These are phyloP conservation scores for Strix occidentalis DNA, from an alignment of 2,797 vertebrate species.

Conservation along the genomic window DNA sequence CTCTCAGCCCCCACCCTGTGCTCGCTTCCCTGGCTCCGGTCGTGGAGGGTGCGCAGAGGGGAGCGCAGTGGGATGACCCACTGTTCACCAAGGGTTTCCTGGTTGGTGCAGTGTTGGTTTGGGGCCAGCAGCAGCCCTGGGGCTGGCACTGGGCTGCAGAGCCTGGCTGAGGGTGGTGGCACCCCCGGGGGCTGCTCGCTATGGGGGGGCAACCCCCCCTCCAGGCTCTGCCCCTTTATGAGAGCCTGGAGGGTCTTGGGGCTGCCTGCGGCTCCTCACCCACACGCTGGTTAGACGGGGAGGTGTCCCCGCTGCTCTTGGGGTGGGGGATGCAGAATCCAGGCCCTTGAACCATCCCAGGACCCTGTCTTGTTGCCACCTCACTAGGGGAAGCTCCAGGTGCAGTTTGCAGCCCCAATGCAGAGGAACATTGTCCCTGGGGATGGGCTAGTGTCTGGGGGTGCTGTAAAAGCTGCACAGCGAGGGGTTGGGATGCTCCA, in stretches of 20 bases:
- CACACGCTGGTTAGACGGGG: fast-evolving
- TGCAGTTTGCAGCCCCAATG: too few relatives aligned
- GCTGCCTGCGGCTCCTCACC: neutral
- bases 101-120: neutral
- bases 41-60: neutral
- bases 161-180: neutral
- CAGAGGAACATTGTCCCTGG: neutral
- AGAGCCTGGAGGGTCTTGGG: neutral
- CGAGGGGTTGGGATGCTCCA: neutral
- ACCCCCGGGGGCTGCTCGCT: neutral
- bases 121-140: neutral
- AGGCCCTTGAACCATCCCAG: neutral
- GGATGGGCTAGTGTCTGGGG: neutral
- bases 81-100: too few relatives aligned
- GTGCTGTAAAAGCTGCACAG: neutral
- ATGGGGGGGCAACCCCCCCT: neutral
- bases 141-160: neutral
- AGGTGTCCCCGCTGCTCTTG: fast-evolving
- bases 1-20: neutral
- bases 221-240: neutral
- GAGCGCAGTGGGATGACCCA: neutral
- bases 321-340: neutral
- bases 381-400: neutral
- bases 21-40: neutral
- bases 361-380: too few relatives aligned